phyloP scores from a whole-genome alignment of 2,113 vertebrate genomes.

The Bubo scandiacus region DNA sequence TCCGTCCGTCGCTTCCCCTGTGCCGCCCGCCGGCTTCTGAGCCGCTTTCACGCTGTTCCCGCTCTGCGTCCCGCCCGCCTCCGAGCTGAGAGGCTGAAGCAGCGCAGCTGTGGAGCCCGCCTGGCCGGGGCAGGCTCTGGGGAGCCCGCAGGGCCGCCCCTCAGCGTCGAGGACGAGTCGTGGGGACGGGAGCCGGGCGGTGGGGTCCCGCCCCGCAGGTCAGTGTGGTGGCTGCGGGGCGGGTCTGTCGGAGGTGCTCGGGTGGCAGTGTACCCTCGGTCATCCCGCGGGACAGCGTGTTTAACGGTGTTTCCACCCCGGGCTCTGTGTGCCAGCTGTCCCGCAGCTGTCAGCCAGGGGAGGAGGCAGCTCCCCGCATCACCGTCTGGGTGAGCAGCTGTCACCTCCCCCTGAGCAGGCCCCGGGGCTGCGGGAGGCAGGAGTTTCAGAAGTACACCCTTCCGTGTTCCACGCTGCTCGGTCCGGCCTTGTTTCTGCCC shows the following conservation, averaged over 20 bases:
- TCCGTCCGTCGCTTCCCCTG: rapidly evolving
- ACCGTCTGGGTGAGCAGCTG: background rate
- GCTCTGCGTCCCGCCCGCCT: background rate
- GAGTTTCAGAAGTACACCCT: rapidly evolving
- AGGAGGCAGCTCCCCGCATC: background rate
- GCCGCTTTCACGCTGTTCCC: background rate
- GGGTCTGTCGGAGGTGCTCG: background rate
- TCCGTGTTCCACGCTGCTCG: rapidly evolving
- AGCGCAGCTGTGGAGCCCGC: background rate
- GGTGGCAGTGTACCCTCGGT: rapidly evolving
- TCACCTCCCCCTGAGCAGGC: background rate
- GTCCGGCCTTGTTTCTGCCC: background rate
- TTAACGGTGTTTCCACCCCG: background rate
- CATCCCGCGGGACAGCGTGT: rapidly evolving
- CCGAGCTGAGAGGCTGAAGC: background rate
- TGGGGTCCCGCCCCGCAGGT: background rate
- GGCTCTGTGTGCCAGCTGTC: background rate
- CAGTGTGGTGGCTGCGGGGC: background rate
- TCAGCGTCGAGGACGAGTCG: background rate
- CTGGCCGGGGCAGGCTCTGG: background rate
- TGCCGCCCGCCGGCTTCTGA: background rate
- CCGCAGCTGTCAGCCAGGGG: background rate
- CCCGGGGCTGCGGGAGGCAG: rapidly evolving
- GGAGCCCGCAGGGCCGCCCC: background rate
- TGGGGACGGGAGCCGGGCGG: background rate